Conservation (phyloP, 2,113 vertebrate species). For the Hippocampus zosterae region DNA sequence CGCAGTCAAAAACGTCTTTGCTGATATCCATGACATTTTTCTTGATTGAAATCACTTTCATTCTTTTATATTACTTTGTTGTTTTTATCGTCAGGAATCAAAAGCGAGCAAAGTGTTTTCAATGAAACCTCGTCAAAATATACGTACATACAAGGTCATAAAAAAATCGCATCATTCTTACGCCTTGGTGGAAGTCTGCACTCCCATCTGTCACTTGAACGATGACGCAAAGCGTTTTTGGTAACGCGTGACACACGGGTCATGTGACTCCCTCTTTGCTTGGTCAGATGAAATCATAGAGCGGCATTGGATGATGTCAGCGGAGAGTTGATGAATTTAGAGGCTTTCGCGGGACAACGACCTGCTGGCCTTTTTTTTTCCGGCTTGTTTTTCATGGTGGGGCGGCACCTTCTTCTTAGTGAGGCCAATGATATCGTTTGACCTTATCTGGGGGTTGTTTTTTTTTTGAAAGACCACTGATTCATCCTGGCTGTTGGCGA, state of each 20-base stretch:
- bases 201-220: neutral
- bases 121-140: neutral
- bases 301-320: constrained; percentile 56
- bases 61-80: neutral
- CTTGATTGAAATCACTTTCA: no score
- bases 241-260: constrained; percentile 20
- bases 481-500: constrained; percentile 45
- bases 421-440: constrained; percentile 36
- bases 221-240: neutral
- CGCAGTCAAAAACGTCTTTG: no score
- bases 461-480: constrained; percentile 52
- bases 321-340: constrained; percentile 56
- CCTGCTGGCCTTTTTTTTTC: constrained; percentile 22
- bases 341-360: constrained; percentile 48
- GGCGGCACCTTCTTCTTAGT: constrained; percentile 44
- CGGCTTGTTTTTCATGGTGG: constrained; percentile 48
- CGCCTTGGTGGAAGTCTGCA: neutral
- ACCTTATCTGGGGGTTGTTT: constrained; percentile 43
- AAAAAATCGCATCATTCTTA: neutral
- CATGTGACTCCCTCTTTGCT: constrained; percentile 29
- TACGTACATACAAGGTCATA: neutral
- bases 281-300: constrained; percentile 39
- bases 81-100: neutral
- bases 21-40: no score
- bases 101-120: neutral